Percentiles rank a stretch among this genome's conserved stretches.
Evolutionary conservation across 2,888 invertebrate species (phyloP).

Genomic region (Limenitis camilla): DNA sequence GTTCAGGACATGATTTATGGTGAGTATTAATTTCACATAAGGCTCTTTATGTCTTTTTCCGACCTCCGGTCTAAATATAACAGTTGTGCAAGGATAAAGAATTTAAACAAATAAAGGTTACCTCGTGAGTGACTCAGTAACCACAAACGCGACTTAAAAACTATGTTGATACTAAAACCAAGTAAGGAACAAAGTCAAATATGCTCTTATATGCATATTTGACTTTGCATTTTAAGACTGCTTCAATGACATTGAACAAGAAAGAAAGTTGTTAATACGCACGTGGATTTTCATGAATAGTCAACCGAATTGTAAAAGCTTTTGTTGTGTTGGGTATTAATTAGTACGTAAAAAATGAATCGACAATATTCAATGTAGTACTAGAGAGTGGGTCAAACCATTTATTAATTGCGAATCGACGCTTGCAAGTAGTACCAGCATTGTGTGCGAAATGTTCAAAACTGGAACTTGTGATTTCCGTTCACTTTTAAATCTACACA

Average conservation of each 20-base stretch:
- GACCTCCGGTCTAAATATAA: neutral
- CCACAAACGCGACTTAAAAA: too few species aligned
- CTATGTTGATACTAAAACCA: too few species aligned
- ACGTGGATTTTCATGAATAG: neutral
- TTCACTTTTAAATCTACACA: slow-evolving; percentile 57
- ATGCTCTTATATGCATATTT: too few species aligned
- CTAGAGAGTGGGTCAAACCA: slow-evolving; percentile 57
- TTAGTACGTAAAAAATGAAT: slow-evolving; percentile 55
- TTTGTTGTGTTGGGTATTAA: slow-evolving; percentile 43
- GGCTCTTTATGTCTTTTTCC: neutral
- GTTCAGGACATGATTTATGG: slow-evolving; percentile 56
- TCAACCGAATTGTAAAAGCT: slow-evolving; percentile 27
- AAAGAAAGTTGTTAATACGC: neutral
- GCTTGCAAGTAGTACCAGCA: slow-evolving; percentile 58
- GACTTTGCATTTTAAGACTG: slow-evolving; percentile 4
- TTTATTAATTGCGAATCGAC: slow-evolving; percentile 68
- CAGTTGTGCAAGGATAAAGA: neutral
- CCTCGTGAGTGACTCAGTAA: slow-evolving; percentile 3
- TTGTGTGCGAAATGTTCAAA: slow-evolving; percentile 53
- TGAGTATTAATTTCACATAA: slow-evolving; percentile 29
- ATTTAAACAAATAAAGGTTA: slow-evolving; percentile 16
- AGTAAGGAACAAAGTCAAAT: too few species aligned
- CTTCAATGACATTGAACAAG: slow-evolving; percentile 20
- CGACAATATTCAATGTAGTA: slow-evolving; percentile 45
- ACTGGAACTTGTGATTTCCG: slow-evolving; percentile 59